Evolutionary conservation across 2,888 invertebrate genomes (phyloP).

Genomic region (Anodontia alba): DNA sequence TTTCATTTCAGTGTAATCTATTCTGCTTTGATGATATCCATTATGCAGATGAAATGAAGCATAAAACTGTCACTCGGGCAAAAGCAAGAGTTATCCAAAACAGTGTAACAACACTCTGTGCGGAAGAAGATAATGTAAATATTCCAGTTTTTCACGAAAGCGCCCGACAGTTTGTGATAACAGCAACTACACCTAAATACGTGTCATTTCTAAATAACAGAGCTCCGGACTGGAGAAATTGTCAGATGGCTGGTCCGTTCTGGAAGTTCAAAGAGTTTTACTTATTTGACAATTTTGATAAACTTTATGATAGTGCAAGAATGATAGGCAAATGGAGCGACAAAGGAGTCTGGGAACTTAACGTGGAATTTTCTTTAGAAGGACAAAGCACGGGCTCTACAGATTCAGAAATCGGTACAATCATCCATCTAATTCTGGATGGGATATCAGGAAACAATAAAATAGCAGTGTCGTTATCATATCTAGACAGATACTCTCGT

Average conservation of each 20-base stretch:
- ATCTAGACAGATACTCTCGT: constrained; percentile 40
- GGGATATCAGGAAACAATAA: constrained; percentile 1
- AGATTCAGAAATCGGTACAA: constrained; percentile 68
- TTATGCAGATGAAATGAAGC: constrained; percentile 38
- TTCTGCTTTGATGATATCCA: constrained; percentile 64
- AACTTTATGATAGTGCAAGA: not conserved
- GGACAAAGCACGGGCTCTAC: constrained; percentile 61
- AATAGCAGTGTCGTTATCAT: constrained; percentile 43
- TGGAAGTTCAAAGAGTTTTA: constrained; percentile 53
- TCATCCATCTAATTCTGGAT: constrained; percentile 41
- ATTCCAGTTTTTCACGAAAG: constrained; percentile 65
- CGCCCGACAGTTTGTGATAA: constrained; percentile 57
- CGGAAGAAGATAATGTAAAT: constrained; percentile 74
- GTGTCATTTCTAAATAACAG: constrained; percentile 63
- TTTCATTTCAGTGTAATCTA: constrained; percentile 61
- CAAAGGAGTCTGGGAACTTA: constrained; percentile 8
- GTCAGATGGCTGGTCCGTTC: constrained; percentile 50
- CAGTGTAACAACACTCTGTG: constrained; percentile 65
- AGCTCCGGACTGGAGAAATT: constrained; percentile 53
- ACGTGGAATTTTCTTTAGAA: constrained; percentile 52
- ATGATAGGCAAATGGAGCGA: not conserved
- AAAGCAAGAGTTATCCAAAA: constrained; percentile 46
- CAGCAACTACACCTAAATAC: constrained; percentile 69
- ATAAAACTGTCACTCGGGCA: not conserved
- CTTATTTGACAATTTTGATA: constrained; percentile 6